Conservation (phyloP, 2,113 vertebrate genomes). For the Microtus pennsylvanicus region DNA sequence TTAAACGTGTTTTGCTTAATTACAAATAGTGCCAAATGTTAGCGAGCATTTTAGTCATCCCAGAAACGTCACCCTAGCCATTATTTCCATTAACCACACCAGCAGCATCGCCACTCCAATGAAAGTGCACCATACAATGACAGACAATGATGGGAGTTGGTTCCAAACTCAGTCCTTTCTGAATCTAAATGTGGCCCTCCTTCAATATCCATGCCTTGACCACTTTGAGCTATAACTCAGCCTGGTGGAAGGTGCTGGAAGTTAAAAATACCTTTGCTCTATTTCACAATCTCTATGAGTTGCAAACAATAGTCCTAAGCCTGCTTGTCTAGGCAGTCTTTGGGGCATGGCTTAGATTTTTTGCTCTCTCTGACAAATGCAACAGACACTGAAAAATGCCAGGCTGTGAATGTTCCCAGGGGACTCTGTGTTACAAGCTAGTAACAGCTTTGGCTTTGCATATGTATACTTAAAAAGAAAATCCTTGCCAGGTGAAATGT, state of each 20-base stretch:
- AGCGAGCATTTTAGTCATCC: background rate
- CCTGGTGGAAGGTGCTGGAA: background rate
- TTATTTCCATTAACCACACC: background rate
- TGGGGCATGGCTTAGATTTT: background rate
- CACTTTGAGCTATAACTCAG: slow-evolving; percentile 20
- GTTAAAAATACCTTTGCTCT: background rate
- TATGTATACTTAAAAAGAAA: slow-evolving; percentile 52
- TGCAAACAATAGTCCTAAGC: background rate
- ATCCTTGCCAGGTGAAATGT: slow-evolving; percentile 38
- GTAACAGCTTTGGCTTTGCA: slow-evolving; percentile 53
- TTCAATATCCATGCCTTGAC: background rate
- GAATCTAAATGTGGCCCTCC: background rate
- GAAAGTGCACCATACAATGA: background rate
- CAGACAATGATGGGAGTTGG: background rate
- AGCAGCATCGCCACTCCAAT: background rate
- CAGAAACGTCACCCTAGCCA: background rate
- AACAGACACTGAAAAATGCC: slow-evolving; percentile 27
- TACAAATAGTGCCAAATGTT: background rate
- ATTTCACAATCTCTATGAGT: slow-evolving; percentile 7
- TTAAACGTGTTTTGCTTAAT: background rate
- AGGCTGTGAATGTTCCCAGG: background rate
- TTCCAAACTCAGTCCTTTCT: background rate
- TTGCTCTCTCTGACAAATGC: slow-evolving; percentile 32
- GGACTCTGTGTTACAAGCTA: slow-evolving; percentile 47
- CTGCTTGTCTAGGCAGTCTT: background rate